These are phyloP conservation scores for Meteorus colon DNA, from an alignment of 2,888 invertebrate genomes.

Conservation along the genomic window DNA sequence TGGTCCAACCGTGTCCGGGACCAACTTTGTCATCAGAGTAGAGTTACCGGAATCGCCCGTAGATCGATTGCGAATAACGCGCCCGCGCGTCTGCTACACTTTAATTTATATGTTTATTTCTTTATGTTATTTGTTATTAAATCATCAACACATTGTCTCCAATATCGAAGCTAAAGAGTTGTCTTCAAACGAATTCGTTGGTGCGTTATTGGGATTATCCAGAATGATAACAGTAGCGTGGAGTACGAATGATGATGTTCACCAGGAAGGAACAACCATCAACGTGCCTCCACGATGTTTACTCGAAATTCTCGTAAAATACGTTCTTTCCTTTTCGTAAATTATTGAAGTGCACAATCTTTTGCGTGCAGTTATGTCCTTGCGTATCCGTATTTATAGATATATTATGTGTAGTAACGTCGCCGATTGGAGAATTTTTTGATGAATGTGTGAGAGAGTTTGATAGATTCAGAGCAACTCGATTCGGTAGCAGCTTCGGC, in stretches of 20 bases:
- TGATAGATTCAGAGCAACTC: constrained; percentile 18
- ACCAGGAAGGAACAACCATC: constrained; percentile 2
- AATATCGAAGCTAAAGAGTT: not conserved
- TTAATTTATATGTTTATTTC: constrained; percentile 34
- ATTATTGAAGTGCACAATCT: not conserved
- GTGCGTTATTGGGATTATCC: not conserved
- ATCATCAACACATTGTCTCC: constrained; percentile 13
- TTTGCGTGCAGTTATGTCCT: not conserved
- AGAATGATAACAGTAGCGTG: not conserved
- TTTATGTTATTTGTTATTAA: constrained; percentile 11
- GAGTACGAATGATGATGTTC: not conserved
- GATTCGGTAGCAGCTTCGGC: constrained; percentile 39
- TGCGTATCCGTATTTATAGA: not conserved
- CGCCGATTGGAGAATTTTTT: constrained; percentile 1
- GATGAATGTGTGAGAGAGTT: not conserved
- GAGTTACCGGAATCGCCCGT: constrained; percentile 40
- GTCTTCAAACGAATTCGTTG: not conserved
- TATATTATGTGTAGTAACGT: not conserved
- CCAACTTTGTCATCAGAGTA: constrained; percentile 41
- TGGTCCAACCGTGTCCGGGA: constrained; percentile 37
- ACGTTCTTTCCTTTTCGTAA: not conserved
- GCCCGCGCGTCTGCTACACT: constrained; percentile 43
- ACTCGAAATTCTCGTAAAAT: not conserved
- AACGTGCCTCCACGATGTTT: not conserved
- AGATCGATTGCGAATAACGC: constrained; percentile 46